Conservation (phyloP, 2,797 vertebrate genomes). For the Platyrinchus mystaceus region DNA sequence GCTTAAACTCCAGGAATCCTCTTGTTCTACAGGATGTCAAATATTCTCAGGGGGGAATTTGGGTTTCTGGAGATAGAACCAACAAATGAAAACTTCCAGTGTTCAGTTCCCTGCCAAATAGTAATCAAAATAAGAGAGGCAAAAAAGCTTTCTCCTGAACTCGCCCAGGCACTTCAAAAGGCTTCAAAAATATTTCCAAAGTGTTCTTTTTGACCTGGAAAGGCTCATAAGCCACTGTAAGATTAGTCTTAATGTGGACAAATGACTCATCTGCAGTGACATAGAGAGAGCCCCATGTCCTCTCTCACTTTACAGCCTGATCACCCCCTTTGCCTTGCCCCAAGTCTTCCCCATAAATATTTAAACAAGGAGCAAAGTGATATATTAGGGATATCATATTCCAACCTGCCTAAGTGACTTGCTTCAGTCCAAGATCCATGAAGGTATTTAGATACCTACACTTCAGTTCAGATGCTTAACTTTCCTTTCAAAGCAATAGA, state of each 20-base stretch:
- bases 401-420: background rate
- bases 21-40: background rate
- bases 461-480: background rate
- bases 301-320: constrained; percentile 14
- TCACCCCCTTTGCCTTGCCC: background rate
- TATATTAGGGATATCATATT: constrained; percentile 37
- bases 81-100: background rate
- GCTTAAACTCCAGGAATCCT: background rate
- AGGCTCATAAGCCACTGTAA: background rate
- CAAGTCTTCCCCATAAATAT: constrained; percentile 32
- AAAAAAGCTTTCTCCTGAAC: background rate
- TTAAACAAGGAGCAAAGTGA: constrained; percentile 52
- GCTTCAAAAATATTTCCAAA: constrained; percentile 9
- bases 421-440: background rate
- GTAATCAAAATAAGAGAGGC: background rate
- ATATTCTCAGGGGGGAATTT: background rate
- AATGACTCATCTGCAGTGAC: constrained; percentile 34
- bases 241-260: background rate
- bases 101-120: background rate
- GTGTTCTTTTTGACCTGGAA: background rate
- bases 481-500: background rate
- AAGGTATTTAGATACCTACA: background rate
- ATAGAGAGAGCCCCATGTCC: background rate
- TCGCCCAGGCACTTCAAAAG: background rate
- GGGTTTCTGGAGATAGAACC: background rate